These are phyloP conservation scores for Eupeodes luniger DNA, from an alignment of 2,888 invertebrate species.

Conservation along the genomic window DNA sequence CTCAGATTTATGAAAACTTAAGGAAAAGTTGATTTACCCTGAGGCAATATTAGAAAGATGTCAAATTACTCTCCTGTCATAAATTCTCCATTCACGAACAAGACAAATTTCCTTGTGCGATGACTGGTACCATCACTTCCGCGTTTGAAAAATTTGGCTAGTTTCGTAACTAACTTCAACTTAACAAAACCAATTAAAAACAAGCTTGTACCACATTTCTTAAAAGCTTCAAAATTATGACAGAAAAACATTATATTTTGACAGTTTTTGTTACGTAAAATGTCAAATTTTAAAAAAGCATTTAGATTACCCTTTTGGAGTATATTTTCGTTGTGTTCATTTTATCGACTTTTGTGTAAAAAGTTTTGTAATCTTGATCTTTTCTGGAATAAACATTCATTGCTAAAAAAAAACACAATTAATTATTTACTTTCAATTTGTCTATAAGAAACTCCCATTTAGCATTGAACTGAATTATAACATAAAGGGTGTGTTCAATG, in stretches of 20 bases:
- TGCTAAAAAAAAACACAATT: not conserved
- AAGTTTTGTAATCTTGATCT: not conserved
- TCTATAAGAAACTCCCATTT: constrained; percentile 6
- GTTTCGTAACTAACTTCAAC: too few species aligned
- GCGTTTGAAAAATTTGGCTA: too few species aligned
- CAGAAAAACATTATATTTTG: not conserved
- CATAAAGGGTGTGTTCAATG: constrained; percentile 15
- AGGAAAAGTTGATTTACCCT: too few species aligned
- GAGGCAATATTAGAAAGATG: too few species aligned
- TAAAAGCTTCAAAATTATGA: too few species aligned
- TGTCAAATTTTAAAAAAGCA: constrained; percentile 7
- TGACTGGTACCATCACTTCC: too few species aligned
- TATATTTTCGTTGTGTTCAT: not conserved
- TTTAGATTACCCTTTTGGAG: not conserved
- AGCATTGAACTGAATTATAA: constrained; percentile 22
- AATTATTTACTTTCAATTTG: constrained; percentile 12
- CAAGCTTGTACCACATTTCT: too few species aligned
- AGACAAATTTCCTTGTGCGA: too few species aligned
- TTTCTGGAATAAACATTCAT: not conserved
- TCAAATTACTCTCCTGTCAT: too few species aligned
- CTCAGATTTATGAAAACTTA: too few species aligned
- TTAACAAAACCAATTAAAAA: too few species aligned
- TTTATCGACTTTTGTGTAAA: not conserved
- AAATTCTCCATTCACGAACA: too few species aligned
- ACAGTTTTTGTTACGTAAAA: not conserved